Evolutionary conservation across 37 sponge, comb jelly and placozoan genomes (phyloP).

Genomic region (Crambe crambe): DNA sequence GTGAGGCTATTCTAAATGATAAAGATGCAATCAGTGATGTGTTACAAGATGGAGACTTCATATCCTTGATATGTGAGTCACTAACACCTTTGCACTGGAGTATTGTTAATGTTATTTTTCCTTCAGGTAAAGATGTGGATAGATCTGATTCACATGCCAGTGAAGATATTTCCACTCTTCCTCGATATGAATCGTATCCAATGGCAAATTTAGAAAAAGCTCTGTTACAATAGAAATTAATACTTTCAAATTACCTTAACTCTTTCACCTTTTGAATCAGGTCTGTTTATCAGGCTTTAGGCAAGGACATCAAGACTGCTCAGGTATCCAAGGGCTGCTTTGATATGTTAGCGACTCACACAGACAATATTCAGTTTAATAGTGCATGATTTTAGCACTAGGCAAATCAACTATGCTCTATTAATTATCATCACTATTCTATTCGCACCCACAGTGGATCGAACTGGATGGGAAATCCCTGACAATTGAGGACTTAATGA

Average conservation of each 20-base stretch:
- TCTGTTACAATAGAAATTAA: too few relatives aligned
- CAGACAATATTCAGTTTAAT: too few relatives aligned
- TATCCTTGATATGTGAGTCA: slow-evolving; percentile 41
- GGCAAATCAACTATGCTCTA: too few relatives aligned
- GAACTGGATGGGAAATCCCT: slow-evolving; percentile 77
- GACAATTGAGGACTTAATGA: slow-evolving; percentile 48
- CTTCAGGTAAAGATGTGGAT: too few relatives aligned
- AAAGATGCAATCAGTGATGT: slow-evolving; percentile 38
- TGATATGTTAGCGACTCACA: too few relatives aligned
- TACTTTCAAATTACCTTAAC: not conserved
- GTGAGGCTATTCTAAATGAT: slow-evolving; percentile 26
- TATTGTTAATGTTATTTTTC: too few relatives aligned
- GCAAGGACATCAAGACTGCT: slow-evolving; percentile 5
- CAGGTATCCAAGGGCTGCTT: too few relatives aligned
- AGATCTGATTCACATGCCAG: not conserved
- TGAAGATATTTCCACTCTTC: not conserved
- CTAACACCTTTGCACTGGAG: too few relatives aligned
- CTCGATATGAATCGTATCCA: not conserved
- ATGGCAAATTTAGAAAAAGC: too few relatives aligned
- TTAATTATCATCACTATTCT: too few relatives aligned
- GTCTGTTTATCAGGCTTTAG: slow-evolving; percentile 4
- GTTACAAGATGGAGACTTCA: slow-evolving; percentile 52
- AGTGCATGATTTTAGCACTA: too few relatives aligned
- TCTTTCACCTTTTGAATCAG: not conserved
- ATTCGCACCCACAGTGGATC: slow-evolving; percentile 45